Percentiles rank a stretch among this genome's conserved stretches.
Evolutionary conservation across 2,797 vertebrate genomes (phyloP).

Genomic region (Astyanax mexicanus): DNA sequence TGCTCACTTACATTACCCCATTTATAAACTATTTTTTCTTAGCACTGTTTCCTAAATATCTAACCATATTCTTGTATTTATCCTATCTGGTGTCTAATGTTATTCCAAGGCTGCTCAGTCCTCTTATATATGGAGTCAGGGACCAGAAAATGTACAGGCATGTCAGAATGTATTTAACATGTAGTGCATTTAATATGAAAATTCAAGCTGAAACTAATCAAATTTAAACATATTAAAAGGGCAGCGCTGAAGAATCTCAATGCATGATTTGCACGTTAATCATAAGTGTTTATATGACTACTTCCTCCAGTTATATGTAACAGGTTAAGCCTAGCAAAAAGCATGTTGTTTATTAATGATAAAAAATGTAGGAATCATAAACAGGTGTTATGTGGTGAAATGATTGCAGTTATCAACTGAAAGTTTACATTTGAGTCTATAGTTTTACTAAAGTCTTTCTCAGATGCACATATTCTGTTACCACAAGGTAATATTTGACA

Average conservation of each 20-base stretch:
- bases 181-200: neutral
- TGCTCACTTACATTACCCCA: conserved; percentile 55
- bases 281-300: neutral
- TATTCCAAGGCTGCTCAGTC: conserved; percentile 35
- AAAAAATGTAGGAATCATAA: no score
- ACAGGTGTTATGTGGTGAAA: no score
- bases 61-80: conserved; percentile 46
- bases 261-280: neutral
- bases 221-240: neutral
- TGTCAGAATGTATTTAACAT: neutral
- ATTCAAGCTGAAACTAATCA: neutral
- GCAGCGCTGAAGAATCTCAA: no score
- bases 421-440: no score
- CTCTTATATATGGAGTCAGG: conserved; percentile 43
- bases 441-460: no score
- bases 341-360: no score
- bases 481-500: no score
- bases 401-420: no score
- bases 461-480: no score
- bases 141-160: conserved; percentile 25
- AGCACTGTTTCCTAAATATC: conserved; percentile 33
- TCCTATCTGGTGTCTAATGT: conserved; percentile 9
- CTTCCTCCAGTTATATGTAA: no score
- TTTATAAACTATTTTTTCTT: neutral
- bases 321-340: no score